Conservation (phyloP, 2,113 vertebrate species). For the Atherinomorus stipes region DNA sequence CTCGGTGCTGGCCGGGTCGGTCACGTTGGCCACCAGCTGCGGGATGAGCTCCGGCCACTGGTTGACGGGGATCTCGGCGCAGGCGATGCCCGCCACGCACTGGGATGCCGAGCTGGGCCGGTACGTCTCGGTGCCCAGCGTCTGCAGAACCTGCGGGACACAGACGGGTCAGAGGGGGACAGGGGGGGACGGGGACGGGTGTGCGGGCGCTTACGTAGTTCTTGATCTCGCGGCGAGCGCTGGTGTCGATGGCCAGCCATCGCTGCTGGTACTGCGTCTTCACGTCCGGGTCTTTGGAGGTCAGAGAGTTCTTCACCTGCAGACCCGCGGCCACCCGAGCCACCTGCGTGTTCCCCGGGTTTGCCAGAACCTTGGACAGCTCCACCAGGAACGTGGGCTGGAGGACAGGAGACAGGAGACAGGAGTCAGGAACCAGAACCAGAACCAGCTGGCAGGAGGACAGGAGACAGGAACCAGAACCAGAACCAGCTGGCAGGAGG, state of each 20-base stretch:
- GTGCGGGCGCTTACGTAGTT: conserved; percentile 87
- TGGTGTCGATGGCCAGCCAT: conserved; percentile 96
- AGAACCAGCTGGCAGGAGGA: background rate
- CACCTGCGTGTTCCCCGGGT: conserved; percentile 97
- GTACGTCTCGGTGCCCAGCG: conserved; percentile 96
- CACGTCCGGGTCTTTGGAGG: conserved; percentile 96
- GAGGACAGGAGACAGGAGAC: background rate
- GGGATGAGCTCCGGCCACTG: conserved; percentile 98
- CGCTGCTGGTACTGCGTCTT: conserved; percentile 96
- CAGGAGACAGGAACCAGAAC: background rate
- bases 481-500: too few relatives aligned
- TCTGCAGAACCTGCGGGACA: conserved; percentile 90
- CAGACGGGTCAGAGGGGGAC: background rate
- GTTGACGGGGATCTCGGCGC: conserved; percentile 95
- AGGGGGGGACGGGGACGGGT: too few relatives aligned
- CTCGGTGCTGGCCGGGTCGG: conserved; percentile 94
- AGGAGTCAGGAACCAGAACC: background rate
- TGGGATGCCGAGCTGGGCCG: conserved; percentile 97
- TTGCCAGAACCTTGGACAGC: conserved; percentile 96
- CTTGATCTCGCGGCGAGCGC: conserved; percentile 94
- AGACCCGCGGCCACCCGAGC: conserved; percentile 95
- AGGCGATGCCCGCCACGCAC: conserved; percentile 97
- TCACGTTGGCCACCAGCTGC: conserved; percentile 96
- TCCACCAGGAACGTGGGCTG: conserved; percentile 98
- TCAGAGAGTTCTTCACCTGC: conserved; percentile 99